Conservation (phyloP, 2,797 vertebrate species). For the Etheostoma perlongum region DNA sequence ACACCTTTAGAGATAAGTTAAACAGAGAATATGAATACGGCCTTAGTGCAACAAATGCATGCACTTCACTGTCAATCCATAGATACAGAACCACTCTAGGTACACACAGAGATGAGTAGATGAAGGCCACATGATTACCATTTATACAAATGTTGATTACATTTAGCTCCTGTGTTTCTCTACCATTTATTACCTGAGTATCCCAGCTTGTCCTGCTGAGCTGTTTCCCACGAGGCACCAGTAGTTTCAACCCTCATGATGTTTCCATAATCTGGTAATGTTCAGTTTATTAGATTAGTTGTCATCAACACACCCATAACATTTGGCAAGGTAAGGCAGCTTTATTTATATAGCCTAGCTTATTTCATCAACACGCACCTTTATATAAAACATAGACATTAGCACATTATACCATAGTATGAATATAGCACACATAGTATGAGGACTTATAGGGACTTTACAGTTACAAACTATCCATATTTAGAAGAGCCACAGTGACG, state of each 20-base stretch:
- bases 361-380: too few relatives aligned
- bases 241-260: constrained; percentile 32
- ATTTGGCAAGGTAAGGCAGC: neutral
- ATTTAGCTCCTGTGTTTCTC: too few relatives aligned
- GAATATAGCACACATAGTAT: too few relatives aligned
- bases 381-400: too few relatives aligned
- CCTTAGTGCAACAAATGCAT: neutral
- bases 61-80: neutral
- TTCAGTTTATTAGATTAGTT: neutral
- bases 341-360: too few relatives aligned
- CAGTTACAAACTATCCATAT: too few relatives aligned
- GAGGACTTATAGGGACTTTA: too few relatives aligned
- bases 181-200: constrained; percentile 37
- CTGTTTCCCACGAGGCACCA: constrained; percentile 37
- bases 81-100: neutral
- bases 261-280: constrained; percentile 49
- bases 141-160: too few relatives aligned
- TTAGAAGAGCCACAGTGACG: too few relatives aligned
- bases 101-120: neutral
- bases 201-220: constrained; percentile 30
- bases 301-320: neutral
- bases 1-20: constrained; percentile 27
- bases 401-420: too few relatives aligned
- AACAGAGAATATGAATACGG: neutral
- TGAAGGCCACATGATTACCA: neutral